phyloP scores from a whole-genome alignment of 2,113 vertebrate species.

The Hippopotamus amphibius region DNA sequence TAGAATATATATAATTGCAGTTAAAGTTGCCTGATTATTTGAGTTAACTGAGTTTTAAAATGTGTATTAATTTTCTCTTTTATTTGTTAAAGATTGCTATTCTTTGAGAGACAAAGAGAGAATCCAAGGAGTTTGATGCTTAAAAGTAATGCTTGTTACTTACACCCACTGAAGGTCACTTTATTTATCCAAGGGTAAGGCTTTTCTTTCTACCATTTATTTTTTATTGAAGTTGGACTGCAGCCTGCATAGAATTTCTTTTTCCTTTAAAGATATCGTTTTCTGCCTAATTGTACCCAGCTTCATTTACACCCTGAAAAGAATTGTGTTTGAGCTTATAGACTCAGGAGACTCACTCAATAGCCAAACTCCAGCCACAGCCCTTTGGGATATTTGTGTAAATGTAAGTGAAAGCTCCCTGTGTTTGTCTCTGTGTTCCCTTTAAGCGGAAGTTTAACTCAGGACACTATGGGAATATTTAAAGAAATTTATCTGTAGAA shows the following conservation, averaged over 20 bases:
- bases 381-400: slow-evolving; percentile 73
- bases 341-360: slow-evolving; percentile 78
- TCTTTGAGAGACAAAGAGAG: slow-evolving; percentile 39
- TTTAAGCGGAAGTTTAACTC: slow-evolving; percentile 83
- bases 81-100: slow-evolving; percentile 9
- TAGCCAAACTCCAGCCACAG: slow-evolving; percentile 66
- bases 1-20: not conserved
- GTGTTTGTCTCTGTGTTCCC: slow-evolving; percentile 74
- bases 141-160: slow-evolving; percentile 41
- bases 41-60: slow-evolving; percentile 40
- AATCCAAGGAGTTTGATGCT: not conserved
- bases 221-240: slow-evolving; percentile 73
- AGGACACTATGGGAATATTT: slow-evolving; percentile 74
- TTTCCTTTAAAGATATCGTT: slow-evolving; percentile 70
- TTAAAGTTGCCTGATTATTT: not conserved
- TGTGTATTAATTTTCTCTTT: not conserved
- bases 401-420: slow-evolving; percentile 73
- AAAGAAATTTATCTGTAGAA: slow-evolving; percentile 76
- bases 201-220: slow-evolving; percentile 66
- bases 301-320: slow-evolving; percentile 78
- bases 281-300: slow-evolving; percentile 79
- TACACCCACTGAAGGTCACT: slow-evolving; percentile 67
- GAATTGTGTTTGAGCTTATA: slow-evolving; percentile 71
- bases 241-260: slow-evolving; percentile 71
- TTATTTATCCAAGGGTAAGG: slow-evolving; percentile 65